These are phyloP conservation scores for Amniataba percoides DNA, from an alignment of 2,797 vertebrate species.

Conservation along the genomic window DNA sequence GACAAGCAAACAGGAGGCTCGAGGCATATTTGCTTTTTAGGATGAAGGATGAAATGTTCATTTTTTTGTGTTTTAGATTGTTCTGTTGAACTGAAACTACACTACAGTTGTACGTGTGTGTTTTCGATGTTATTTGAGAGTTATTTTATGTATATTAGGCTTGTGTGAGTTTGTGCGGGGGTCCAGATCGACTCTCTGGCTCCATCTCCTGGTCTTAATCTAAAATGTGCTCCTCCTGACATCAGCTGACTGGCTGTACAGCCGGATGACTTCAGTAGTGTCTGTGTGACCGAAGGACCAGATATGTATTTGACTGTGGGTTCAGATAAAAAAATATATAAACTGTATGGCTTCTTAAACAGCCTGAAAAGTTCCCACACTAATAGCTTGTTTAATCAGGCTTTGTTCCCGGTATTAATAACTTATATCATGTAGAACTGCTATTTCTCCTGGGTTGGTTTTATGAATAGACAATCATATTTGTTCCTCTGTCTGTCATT, in stretches of 20 bases:
- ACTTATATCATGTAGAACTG: slow-evolving; percentile 40
- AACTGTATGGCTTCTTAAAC: slow-evolving; percentile 31
- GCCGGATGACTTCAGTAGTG: slow-evolving; percentile 17
- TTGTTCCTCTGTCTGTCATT: slow-evolving; percentile 57
- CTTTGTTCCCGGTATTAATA: slow-evolving; percentile 38
- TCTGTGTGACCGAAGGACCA: slow-evolving; percentile 31
- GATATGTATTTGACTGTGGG: slow-evolving; percentile 39
- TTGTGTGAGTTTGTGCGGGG: slow-evolving; percentile 49
- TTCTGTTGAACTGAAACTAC: slow-evolving; percentile 38
- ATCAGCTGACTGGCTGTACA: slow-evolving; percentile 24
- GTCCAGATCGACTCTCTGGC: slow-evolving; percentile 56
- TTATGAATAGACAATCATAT: slow-evolving; percentile 72
- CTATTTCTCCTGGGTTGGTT: slow-evolving; percentile 31
- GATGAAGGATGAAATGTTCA: slow-evolving; percentile 39
- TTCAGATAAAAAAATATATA: slow-evolving; percentile 32
- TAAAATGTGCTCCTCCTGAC: slow-evolving; percentile 22
- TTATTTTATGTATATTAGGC: slow-evolving; percentile 82
- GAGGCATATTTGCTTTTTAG: slow-evolving; percentile 24
- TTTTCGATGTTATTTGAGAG: slow-evolving; percentile 30
- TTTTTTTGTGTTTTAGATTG: slow-evolving; percentile 30
- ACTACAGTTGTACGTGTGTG: slow-evolving; percentile 25
- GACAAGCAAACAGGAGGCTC: slow-evolving; percentile 9
- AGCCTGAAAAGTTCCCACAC: slow-evolving; percentile 32
- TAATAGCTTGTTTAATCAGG: slow-evolving; percentile 26
- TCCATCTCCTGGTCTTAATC: slow-evolving; percentile 66